phyloP scores from a whole-genome alignment of 2,113 vertebrate genomes.

The Zeus faber region DNA sequence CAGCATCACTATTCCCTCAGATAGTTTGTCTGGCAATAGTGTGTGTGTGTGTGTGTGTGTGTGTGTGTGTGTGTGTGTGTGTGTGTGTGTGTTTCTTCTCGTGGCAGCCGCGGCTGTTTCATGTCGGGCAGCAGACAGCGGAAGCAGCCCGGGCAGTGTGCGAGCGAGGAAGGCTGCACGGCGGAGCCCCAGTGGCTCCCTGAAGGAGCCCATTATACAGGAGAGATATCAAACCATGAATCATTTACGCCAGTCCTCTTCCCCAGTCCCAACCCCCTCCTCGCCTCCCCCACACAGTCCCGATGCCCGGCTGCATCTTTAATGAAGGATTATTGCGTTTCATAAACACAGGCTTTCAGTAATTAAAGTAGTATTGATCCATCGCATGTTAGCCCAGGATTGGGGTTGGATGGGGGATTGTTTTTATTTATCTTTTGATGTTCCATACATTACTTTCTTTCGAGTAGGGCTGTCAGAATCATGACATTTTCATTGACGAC shows the following conservation, averaged over 20 bases:
- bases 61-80: constrained; percentile 42
- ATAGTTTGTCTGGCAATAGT: constrained; percentile 60
- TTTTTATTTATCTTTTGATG: background rate
- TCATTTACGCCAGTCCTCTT: constrained; percentile 78
- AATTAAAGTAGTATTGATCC: constrained; percentile 88
- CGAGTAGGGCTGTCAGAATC: too few species aligned
- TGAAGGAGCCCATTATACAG: constrained; percentile 80
- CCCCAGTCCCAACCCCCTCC: constrained; percentile 68
- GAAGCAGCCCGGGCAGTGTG: constrained; percentile 45
- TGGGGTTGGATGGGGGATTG: constrained; percentile 65
- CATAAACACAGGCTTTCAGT: constrained; percentile 86
- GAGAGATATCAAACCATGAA: constrained; percentile 86
- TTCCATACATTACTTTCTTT: too few species aligned
- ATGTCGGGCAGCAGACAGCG: constrained; percentile 49
- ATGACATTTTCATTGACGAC: too few species aligned
- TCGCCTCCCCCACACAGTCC: constrained; percentile 66
- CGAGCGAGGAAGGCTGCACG: constrained; percentile 63
- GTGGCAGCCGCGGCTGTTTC: constrained; percentile 54
- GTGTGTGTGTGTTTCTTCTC: constrained; percentile 55
- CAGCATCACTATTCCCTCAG: constrained; percentile 23
- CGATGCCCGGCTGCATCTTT: constrained; percentile 81
- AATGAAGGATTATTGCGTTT: constrained; percentile 93
- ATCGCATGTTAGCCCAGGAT: constrained; percentile 63
- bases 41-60: constrained; percentile 52
- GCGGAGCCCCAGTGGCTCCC: constrained; percentile 71